Evolutionary conservation across 1,140 invertebrate genomes (phyloP).

Genomic region (Formica selysi): DNA sequence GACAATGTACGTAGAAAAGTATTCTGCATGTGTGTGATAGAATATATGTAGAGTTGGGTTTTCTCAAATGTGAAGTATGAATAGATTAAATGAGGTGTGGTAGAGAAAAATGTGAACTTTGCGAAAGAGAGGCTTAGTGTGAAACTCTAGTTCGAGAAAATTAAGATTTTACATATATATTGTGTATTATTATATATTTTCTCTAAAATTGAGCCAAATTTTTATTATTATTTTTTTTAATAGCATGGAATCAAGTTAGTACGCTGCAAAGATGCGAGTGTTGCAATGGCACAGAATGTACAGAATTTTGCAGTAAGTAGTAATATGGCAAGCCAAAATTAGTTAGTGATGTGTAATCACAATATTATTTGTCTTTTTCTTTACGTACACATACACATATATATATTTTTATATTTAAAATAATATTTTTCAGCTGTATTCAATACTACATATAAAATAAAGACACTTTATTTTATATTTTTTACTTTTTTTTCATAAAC

Average conservation of each 20-base stretch:
- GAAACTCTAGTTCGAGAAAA: slow-evolving; percentile 16
- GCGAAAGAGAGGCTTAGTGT: neutral
- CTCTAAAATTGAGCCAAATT: slow-evolving; percentile 11
- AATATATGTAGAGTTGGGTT: slow-evolving; percentile 1
- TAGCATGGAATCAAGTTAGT: slow-evolving; percentile 83
- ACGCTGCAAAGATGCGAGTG: slow-evolving; percentile 76
- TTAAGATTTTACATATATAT: neutral
- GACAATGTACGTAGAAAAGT: slow-evolving; percentile 88
- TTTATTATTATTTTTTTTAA: slow-evolving; percentile 58
- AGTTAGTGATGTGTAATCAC: neutral
- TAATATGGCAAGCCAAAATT: neutral
- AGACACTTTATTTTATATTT: slow-evolving; percentile 1
- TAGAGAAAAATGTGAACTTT: neutral
- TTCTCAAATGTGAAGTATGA: neutral
- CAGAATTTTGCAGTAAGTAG: slow-evolving; percentile 77
- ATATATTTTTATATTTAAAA: neutral
- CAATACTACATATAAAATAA: neutral
- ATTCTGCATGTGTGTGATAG: neutral
- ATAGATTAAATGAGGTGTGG: neutral
- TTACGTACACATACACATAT: neutral
- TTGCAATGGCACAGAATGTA: slow-evolving; percentile 77
- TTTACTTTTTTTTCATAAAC: neutral
- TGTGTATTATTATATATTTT: slow-evolving; percentile 14
- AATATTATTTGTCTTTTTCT: neutral
- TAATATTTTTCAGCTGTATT: neutral